Percentiles rank a stretch among this genome's conserved stretches.
Conservation (phyloP, 2,113 vertebrate species). For the Tenebrosternarchus preto region DNA sequence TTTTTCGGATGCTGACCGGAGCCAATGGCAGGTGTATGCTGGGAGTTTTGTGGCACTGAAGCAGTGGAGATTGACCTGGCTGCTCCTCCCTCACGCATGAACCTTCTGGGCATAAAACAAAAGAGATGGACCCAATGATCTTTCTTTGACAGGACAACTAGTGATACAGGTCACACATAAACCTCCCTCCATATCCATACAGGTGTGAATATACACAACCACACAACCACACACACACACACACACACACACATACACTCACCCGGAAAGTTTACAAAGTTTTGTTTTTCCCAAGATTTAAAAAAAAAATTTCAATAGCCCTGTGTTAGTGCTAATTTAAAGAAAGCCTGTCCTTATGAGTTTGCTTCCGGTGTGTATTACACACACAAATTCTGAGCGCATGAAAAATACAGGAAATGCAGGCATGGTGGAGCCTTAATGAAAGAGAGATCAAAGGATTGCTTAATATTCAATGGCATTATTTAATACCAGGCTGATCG, state of each 20-base stretch:
- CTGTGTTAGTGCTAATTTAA: constrained; percentile 63
- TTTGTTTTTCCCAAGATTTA: constrained; percentile 55
- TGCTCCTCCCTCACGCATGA: no score
- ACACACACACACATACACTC: background rate
- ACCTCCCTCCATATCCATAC: no score
- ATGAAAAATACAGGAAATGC: constrained; percentile 51
- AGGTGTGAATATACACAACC: no score
- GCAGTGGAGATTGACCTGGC: no score
- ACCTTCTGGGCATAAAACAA: no score
- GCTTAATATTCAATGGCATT: constrained; percentile 68
- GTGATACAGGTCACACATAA: no score
- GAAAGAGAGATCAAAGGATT: constrained; percentile 74
- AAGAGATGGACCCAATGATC: no score
- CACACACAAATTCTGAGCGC: constrained; percentile 59
- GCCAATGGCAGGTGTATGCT: no score
- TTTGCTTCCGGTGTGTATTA: constrained; percentile 59
- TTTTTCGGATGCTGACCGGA: no score
- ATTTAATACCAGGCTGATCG: constrained; percentile 69
- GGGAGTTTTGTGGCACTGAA: no score
- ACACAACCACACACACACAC: background rate
- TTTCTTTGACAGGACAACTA: no score
- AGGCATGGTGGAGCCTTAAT: constrained; percentile 60
- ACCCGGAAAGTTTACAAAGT: constrained; percentile 52
- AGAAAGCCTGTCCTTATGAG: constrained; percentile 59
- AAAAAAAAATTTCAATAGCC: constrained; percentile 61